Conservation (phyloP, 2,797 vertebrate genomes). For the Brachyrhaphis roseni region DNA sequence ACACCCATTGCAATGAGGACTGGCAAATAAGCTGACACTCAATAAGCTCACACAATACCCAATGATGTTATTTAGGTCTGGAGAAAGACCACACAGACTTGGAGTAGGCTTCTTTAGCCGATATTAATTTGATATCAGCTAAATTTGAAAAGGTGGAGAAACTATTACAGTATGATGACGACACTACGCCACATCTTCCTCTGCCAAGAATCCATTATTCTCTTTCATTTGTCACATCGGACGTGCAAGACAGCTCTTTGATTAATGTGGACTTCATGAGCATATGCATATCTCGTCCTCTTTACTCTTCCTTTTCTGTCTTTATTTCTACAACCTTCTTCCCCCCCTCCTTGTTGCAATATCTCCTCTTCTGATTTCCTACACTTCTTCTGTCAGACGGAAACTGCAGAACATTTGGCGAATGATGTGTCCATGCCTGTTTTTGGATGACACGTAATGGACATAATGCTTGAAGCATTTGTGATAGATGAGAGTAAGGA, state of each 20-base stretch:
- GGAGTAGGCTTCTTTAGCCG: slow-evolving; percentile 34
- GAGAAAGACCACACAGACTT: slow-evolving; percentile 27
- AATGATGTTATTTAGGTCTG: slow-evolving; percentile 37
- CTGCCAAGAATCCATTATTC: slow-evolving; percentile 75
- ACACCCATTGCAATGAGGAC: neutral
- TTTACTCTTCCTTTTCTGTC: slow-evolving; percentile 36
- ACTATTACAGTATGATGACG: slow-evolving; percentile 38
- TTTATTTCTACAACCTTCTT: slow-evolving; percentile 40
- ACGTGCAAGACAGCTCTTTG: slow-evolving; percentile 61
- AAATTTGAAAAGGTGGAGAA: slow-evolving; percentile 13
- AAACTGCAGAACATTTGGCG: slow-evolving; percentile 56
- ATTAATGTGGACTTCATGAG: slow-evolving; percentile 74
- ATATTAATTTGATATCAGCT: slow-evolving; percentile 58
- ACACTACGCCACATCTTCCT: slow-evolving; percentile 57
- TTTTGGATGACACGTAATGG: slow-evolving; percentile 61
- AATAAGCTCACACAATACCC: neutral
- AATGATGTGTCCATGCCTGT: slow-evolving; percentile 61
- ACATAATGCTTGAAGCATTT: slow-evolving; percentile 42
- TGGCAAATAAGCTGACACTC: slow-evolving; percentile 25
- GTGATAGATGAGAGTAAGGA: slow-evolving; percentile 57
- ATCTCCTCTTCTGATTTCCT: slow-evolving; percentile 27
- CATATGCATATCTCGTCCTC: slow-evolving; percentile 57
- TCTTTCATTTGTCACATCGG: slow-evolving; percentile 77
- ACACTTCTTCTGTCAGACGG: slow-evolving; percentile 46
- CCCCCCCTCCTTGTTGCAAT: slow-evolving; percentile 18